Percentiles rank a stretch among this genome's conserved stretches.
These are phyloP conservation scores for Dryobota labecula DNA, from an alignment of 2,888 invertebrate genomes.

Conservation along the genomic window DNA sequence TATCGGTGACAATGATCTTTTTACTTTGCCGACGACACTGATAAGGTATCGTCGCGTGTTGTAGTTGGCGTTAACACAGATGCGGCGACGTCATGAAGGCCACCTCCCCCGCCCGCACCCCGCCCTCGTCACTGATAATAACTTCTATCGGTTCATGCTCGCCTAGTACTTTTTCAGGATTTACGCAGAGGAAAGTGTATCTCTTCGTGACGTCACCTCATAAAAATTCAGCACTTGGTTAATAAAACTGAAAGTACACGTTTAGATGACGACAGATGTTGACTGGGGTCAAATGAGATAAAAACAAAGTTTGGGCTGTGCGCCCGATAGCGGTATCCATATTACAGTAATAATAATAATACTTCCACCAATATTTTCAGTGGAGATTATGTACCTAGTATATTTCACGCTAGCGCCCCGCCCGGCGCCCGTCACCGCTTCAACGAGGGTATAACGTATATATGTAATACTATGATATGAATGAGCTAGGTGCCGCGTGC, in stretches of 20 bases:
- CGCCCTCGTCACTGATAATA: slow-evolving; percentile 80
- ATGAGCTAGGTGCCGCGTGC: slow-evolving; percentile 25
- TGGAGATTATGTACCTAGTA: too few relatives aligned
- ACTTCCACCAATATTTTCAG: slow-evolving; percentile 28
- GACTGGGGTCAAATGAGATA: neutral
- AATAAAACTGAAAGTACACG: slow-evolving; percentile 17
- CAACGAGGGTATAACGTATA: neutral
- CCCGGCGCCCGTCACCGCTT: neutral
- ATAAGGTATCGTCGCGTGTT: slow-evolving; percentile 81
- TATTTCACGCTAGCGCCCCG: neutral
- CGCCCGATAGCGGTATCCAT: neutral
- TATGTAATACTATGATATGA: slow-evolving; percentile 27
- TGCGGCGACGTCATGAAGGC: slow-evolving; percentile 80
- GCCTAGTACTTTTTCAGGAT: slow-evolving; percentile 89
- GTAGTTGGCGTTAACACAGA: slow-evolving; percentile 77
- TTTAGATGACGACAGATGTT: neutral
- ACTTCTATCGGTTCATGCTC: slow-evolving; percentile 81
- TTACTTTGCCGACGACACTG: slow-evolving; percentile 69
- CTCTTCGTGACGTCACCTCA: slow-evolving; percentile 75
- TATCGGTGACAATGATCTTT: slow-evolving; percentile 70
- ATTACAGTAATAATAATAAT: neutral
- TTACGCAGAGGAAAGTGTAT: slow-evolving; percentile 78
- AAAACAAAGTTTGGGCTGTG: neutral
- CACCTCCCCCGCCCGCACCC: slow-evolving; percentile 67
- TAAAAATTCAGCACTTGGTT: slow-evolving; percentile 42